Evolutionary conservation across 1,140 invertebrate species (phyloP), one percentile per base, ranked within the genome.

Genomic region (Trinorchestia longiramus): DNA sequence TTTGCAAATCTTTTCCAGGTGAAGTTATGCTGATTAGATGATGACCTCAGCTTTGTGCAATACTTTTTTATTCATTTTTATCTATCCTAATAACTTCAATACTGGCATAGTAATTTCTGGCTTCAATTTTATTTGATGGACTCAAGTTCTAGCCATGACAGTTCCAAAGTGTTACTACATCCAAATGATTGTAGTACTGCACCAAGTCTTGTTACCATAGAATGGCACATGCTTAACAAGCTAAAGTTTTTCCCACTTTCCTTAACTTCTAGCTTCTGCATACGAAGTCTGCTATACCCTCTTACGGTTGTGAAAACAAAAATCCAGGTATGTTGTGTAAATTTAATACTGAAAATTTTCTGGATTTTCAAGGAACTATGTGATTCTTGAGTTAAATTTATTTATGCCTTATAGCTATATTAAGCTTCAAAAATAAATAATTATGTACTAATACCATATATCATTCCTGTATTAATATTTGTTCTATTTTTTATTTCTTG

Each of bases 161-260:
- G 88, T 41, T 36, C 43, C 47, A 43, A 45, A 43, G 92, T 44
- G 19, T 94, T 43, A 40, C 44, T 45, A 43, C 92, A 47, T 3
- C 36, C 8, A 15, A 94, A 23, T 40, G n/a, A 47, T 94, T 43
- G 92, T 11, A 94, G 92, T 19, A 94, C 43, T 45, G 43, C 92
- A 45, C 44, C 92, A n/a, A 47, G 43, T 43, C 15, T 94, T 43
- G 92, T 94, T 43, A 99, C 98, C 41, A 99, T 99, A 96, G 99
- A 99, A 97, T 99, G 99, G 99, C 98, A 99, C 96, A 99, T 99
- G 99, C 99, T 99, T 99, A 99, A 99, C 97, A 99, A 99, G 97
- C 98, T 98, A 42, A 97, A 99, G 98, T 98, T 99, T 98, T 98
- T 99, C 98, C 99, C 99, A 4, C 97, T 99, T 87, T 99, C 99